Percentiles rank a stretch among this genome's conserved stretches.
These are phyloP conservation scores for Troides helena DNA, from an alignment of 2,888 invertebrate genomes.

Conservation along the genomic window DNA sequence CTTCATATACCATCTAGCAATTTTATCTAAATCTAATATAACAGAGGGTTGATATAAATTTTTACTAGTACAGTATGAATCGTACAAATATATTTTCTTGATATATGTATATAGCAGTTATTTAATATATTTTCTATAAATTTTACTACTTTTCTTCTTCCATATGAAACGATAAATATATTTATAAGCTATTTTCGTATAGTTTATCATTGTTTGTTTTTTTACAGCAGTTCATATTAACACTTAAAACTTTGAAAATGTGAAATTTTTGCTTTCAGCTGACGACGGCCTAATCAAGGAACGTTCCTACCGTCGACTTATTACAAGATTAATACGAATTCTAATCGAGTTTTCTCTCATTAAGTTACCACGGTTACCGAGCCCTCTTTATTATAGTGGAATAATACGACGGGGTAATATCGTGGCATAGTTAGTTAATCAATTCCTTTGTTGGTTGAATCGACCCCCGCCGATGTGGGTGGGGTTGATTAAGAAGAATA, in stretches of 20 bases:
- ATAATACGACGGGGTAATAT: conserved; percentile 78
- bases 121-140: no score
- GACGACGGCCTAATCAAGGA: conserved; percentile 52
- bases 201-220: no score
- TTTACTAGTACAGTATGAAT: no score
- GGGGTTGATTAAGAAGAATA: conserved; percentile 80
- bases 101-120: no score
- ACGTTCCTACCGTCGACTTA: conserved; percentile 63
- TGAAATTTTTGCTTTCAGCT: conserved; percentile 16
- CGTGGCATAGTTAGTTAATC: conserved; percentile 79
- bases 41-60: no score
- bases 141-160: no score
- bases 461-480: conserved; percentile 72
- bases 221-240: background rate
- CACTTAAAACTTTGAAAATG: conserved; percentile 15
- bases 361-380: conserved; percentile 76
- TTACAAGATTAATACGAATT: conserved; percentile 78
- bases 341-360: conserved; percentile 80
- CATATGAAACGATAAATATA: no score
- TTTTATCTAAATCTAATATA: no score
- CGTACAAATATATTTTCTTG: no score
- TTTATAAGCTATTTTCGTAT: no score
- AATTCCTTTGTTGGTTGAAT: conserved; percentile 79
- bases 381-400: conserved; percentile 78
- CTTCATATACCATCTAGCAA: no score